Base-by-base conservation (phyloP, 2,797 vertebrate genomes). In the Anguilla pacifica region DNA sequence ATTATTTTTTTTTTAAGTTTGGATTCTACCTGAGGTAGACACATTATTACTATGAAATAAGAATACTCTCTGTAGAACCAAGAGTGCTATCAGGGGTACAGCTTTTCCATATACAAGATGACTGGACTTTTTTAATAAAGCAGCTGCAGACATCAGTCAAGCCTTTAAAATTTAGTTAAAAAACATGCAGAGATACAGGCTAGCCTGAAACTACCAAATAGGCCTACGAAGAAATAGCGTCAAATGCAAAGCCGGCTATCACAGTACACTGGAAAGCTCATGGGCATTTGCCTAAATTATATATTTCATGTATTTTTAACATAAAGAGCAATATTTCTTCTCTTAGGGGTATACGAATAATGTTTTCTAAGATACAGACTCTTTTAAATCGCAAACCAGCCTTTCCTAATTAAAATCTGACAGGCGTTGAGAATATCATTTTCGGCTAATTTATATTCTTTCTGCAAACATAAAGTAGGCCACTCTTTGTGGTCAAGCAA, bases 241-340 rank as follows among this genome's bases (percentile, higher is more conserved):
- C 35, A n/a, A 85, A 83, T 83, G 74, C 59, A 39, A 59, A 55
- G 55, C 53, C 87, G 85, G 70, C 57, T 89, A 83, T 91, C 87
- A 59, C 59, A 89, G 35, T 86, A 64, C 19, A 49, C 61, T 82
- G 35, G 57, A 85, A 89, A n/a, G 93, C 95, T 94, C 51, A 88
- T 94, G 93, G 95, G 94, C 93, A 94, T 95, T 94, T 61, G 28
- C 89, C 93, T 95, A 94, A 95, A 95, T 95, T 91, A 95, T 95
- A 91, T 89, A 95, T 94, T 94, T 93, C 92, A 89, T 90, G 64
- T 89, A 90, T 91, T 90, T 91, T 90, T 83, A 88, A 91, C 86
- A 88, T 87, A 89, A 87, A 89, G 88, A 83, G 84, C 87, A 86
- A 90, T 87, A 85, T 55, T 51, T 82, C 43, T 82, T 51, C 46